Conservation (phyloP, 2,113 vertebrate genomes). For the Paramormyrops kingsleyae region DNA sequence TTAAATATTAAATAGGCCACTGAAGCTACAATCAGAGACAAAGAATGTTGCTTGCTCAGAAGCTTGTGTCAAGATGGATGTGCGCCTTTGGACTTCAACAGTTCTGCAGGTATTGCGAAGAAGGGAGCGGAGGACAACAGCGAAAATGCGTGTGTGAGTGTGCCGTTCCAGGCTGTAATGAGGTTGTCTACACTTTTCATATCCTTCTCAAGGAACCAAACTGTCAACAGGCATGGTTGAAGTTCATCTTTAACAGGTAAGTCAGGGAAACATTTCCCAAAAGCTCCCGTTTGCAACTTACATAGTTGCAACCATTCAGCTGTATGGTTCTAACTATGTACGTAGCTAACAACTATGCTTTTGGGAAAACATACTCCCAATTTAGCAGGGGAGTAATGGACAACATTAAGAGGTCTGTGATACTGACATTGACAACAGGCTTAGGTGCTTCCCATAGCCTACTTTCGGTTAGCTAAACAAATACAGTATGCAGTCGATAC, state of each 20-base stretch:
- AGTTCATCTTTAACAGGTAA: neutral
- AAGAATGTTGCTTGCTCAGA: neutral
- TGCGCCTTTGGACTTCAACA: neutral
- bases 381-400: neutral
- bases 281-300: neutral
- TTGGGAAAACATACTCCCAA: neutral
- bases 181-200: neutral
- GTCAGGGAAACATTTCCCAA: neutral
- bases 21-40: neutral
- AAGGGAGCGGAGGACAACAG: neutral
- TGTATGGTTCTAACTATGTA: neutral
- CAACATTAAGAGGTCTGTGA: no score
- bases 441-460: no score
- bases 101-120: neutral
- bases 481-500: no score
- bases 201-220: neutral
- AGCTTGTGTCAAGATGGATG: neutral
- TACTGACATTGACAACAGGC: no score
- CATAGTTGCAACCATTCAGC: neutral
- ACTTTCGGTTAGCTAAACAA: no score
- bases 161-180: neutral
- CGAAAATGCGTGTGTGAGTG: neutral
- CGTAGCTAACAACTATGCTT: neutral
- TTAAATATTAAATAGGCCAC: neutral
- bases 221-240: neutral